Evolutionary conservation across 2,888 invertebrate species (phyloP).

Genomic region (Oxyteleia sp.): DNA sequence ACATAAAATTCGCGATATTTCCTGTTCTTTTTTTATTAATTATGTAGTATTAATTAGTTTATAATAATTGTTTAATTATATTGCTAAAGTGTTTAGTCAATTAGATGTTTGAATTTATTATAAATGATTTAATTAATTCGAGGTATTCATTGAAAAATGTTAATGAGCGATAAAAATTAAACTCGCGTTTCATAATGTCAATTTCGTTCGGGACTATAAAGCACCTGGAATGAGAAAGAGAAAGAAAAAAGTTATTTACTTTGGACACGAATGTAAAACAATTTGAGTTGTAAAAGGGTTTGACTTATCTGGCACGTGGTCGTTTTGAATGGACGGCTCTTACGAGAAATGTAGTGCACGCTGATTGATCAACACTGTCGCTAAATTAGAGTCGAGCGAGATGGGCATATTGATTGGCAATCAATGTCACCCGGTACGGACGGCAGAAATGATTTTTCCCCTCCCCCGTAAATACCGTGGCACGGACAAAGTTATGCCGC

Average conservation of each 20-base stretch:
- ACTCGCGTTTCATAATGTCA: neutral
- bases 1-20: too few relatives aligned
- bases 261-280: constrained; percentile 35
- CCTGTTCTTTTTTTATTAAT: too few relatives aligned
- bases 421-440: constrained; percentile 83
- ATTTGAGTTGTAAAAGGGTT: constrained; percentile 49
- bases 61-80: too few relatives aligned
- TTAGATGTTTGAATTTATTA: too few relatives aligned
- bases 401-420: constrained; percentile 88
- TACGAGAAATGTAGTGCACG: constrained; percentile 80
- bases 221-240: neutral
- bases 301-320: constrained; percentile 48
- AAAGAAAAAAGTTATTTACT: neutral
- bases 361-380: constrained; percentile 87
- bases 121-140: too few relatives aligned
- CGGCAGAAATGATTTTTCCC: constrained; percentile 81
- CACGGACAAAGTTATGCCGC: constrained; percentile 75
- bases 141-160: too few relatives aligned
- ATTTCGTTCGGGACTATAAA: neutral
- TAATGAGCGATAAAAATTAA: too few relatives aligned
- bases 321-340: constrained; percentile 73
- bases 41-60: too few relatives aligned
- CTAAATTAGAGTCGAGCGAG: constrained; percentile 86
- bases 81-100: too few relatives aligned
- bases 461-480: constrained; percentile 81